Conservation (phyloP, 2,888 invertebrate species). For the Pyrochroa serraticornis region DNA sequence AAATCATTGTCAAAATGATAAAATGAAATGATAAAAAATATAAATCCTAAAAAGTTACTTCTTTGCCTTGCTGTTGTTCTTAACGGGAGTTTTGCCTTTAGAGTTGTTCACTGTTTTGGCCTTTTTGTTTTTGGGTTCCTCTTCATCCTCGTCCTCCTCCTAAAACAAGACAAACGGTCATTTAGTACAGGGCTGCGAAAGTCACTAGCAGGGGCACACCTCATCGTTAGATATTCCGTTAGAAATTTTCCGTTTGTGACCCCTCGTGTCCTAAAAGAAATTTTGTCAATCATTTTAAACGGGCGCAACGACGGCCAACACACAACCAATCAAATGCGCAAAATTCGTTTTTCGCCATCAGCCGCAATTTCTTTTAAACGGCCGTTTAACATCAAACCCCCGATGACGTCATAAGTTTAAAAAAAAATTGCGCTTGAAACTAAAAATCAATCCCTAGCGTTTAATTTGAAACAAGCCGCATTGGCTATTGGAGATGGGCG, state of each 20-base stretch:
- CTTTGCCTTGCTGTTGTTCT: conserved; percentile 67
- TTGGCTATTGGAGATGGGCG: no score
- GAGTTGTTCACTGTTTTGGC: conserved; percentile 76
- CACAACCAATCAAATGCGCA: not conserved
- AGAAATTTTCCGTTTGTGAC: conserved; percentile 50
- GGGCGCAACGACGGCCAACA: no score
- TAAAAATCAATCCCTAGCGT: no score
- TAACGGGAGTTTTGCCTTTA: conserved; percentile 71
- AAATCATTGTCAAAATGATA: conserved; percentile 16
- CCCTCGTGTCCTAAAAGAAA: conserved; percentile 19
- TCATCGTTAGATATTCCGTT: conserved; percentile 44
- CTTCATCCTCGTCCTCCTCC: conserved; percentile 75
- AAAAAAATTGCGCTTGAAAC: no score
- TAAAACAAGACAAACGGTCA: conserved; percentile 50
- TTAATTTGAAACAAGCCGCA: no score
- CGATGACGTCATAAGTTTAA: no score
- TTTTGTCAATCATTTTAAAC: conserved; percentile 23
- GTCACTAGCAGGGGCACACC: conserved; percentile 43
- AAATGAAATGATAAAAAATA: conserved; percentile 20
- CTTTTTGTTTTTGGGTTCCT: conserved; percentile 76
- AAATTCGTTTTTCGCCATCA: no score
- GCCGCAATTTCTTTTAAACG: no score
- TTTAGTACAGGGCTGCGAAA: conserved; percentile 7
- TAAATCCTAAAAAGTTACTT: conserved; percentile 60
- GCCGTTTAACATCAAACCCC: no score